Evolutionary conservation across 2,888 invertebrate species (phyloP), one percentile per base, ranked within the genome.

Genomic region (Hemaris fuciformis): DNA sequence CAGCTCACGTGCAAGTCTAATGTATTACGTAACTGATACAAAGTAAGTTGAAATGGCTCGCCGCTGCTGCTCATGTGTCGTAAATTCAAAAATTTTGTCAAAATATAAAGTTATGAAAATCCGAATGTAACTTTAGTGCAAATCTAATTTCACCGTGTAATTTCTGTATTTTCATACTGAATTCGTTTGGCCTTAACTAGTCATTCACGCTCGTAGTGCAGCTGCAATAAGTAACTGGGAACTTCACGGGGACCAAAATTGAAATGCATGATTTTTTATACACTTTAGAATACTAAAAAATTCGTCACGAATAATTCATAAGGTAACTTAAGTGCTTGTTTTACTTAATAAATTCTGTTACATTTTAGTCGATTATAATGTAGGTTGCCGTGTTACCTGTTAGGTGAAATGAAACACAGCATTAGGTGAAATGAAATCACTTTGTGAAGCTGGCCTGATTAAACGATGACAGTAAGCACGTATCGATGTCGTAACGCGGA

Each of bases 1-100:
- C 80, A 77, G 74, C 76, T 80, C 81, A 84, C 84, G 82, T 84
- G 80, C 80, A 76, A 68, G 73, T 78, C 77, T 81, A 79, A 81
- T 79, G 78, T 77, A 77, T 73, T 74, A 77, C 64, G 75, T 75
- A 79, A 81, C 76, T 74, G 81, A 83, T 82, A 79, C 74, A 75
- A 72, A 64, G 70, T 72, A 69, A 76, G 72, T 78, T 79, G 73
- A 71, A 81, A 78, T 71, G 68, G 74, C 71, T 74, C 68, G 62
- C 67, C 66, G 68, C 68, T 73, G 68, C 69, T 73, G 71, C 72
- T 70, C 63, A 64, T 67, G 62, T 66, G 63, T 65, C 3, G 10
- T 25, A 58, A 45, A 48, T 61, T 60, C 31, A 18, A 43, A 2
- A 57, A 38, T 41, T 38, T 41, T 25, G 23, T 38, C 23, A 25